Evolutionary conservation across 2,797 vertebrate species (phyloP).

Genomic region (Siniperca undulata): DNA sequence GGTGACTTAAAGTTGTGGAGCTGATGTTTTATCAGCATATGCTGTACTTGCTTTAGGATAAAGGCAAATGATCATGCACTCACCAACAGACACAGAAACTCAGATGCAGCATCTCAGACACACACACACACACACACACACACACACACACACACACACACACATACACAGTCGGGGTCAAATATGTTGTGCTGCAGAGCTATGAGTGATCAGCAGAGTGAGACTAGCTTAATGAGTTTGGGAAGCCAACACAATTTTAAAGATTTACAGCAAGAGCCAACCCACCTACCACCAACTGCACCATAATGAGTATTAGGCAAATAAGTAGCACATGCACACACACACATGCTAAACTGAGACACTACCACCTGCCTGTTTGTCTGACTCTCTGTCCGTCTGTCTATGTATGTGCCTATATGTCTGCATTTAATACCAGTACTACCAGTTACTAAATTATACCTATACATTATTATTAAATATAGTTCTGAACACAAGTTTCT

Average conservation of each 20-base stretch:
- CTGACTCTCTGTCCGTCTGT: not conserved
- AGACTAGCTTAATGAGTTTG: constrained; percentile 75
- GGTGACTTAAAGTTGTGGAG: not conserved
- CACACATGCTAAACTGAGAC: not conserved
- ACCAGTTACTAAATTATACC: not conserved
- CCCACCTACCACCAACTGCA: constrained; percentile 48
- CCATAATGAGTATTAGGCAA: constrained; percentile 56
- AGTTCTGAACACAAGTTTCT: not conserved
- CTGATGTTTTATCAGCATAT: constrained; percentile 38
- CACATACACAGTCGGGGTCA: constrained; percentile 54
- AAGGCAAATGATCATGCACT: constrained; percentile 24
- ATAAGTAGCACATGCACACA: constrained; percentile 19
- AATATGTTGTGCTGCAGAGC: constrained; percentile 47
- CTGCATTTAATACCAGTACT: not conserved
- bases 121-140: constrained; percentile 22
- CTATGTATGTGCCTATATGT: not conserved
- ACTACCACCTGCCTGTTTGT: not conserved
- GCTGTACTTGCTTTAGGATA: constrained; percentile 11
- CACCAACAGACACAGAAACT: not conserved
- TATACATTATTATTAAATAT: not conserved
- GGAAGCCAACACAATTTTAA: constrained; percentile 59
- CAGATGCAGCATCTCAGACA: not conserved
- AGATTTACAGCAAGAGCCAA: constrained; percentile 61
- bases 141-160: not conserved
- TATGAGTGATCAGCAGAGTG: constrained; percentile 72